Conservation (phyloP, 1,140 invertebrate genomes). For the Drosophila jambulina region DNA sequence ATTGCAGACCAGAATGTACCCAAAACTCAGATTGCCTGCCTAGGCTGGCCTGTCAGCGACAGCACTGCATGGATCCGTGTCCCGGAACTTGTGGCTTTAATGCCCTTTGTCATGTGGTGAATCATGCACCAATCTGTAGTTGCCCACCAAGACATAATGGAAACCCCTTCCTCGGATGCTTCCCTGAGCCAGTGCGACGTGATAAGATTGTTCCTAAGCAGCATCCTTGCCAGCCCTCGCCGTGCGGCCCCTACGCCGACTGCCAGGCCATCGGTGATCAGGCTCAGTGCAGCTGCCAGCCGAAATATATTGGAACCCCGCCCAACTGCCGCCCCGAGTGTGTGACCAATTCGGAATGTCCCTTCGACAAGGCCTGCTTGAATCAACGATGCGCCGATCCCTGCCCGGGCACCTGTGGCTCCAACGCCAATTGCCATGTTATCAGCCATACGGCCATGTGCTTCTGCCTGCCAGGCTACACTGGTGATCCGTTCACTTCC, state of each 20-base stretch:
- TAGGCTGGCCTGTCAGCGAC: conserved; percentile 91
- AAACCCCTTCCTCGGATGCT: conserved; percentile 92
- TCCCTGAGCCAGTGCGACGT: conserved; percentile 64
- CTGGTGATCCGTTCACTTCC: conserved; percentile 86
- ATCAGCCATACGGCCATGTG: conserved; percentile 83
- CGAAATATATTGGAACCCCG: conserved; percentile 91
- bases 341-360: conserved; percentile 93
- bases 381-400: conserved; percentile 91
- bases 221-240: conserved; percentile 89
- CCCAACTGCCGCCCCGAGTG: conserved; percentile 92
- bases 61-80: conserved; percentile 90
- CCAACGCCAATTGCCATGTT: conserved; percentile 70
- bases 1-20: conserved; percentile 92
- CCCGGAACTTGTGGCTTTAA: conserved; percentile 90
- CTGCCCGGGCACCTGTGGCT: conserved; percentile 89
- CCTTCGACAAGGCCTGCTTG: conserved; percentile 83
- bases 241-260: conserved; percentile 90
- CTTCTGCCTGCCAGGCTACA: conserved; percentile 86
- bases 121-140: conserved; percentile 92
- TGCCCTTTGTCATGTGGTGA: conserved; percentile 92
- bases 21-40: conserved; percentile 93
- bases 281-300: conserved; percentile 90
- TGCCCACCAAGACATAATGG: conserved; percentile 92
- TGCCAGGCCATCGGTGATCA: conserved; percentile 88
- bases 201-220: conserved; percentile 48